These are phyloP conservation scores for Apeltes quadracus DNA, from an alignment of 2,113 vertebrate genomes.

Conservation along the genomic window DNA sequence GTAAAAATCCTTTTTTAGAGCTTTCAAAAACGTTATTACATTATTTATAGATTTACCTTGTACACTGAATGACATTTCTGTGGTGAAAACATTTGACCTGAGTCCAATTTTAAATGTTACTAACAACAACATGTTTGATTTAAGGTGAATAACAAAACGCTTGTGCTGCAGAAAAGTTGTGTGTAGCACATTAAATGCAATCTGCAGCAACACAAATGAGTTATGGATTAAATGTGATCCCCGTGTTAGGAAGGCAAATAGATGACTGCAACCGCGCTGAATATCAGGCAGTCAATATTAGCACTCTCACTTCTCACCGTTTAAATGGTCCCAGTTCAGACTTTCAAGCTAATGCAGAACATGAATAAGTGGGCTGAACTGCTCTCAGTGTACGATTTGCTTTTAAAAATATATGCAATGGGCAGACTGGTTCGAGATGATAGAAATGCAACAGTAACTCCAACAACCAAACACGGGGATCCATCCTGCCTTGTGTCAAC, in stretches of 20 bases:
- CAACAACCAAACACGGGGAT: too few species aligned
- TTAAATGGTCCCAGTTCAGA: constrained; percentile 49
- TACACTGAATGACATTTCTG: neutral
- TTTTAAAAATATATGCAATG: too few species aligned
- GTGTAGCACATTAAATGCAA: neutral
- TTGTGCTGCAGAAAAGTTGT: constrained; percentile 3
- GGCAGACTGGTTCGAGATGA: too few species aligned
- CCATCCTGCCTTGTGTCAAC: too few species aligned
- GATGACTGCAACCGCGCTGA: constrained; percentile 34
- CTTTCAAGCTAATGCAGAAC: constrained; percentile 36
- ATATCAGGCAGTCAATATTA: constrained; percentile 57
- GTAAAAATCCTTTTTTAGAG: neutral
- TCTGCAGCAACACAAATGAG: constrained; percentile 23
- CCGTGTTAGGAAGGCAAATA: constrained; percentile 50
- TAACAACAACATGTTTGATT: neutral
- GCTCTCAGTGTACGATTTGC: neutral
- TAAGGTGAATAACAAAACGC: neutral
- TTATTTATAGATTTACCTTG: neutral
- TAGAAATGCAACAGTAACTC: too few species aligned
- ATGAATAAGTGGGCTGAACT: constrained; percentile 35
- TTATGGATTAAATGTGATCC: constrained; percentile 50
- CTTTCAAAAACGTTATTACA: neutral
- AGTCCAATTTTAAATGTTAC: neutral
- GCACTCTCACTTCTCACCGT: constrained; percentile 44
- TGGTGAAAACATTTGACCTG: neutral